Conservation (phyloP, 2,113 vertebrate species). For the Theropithecus gelada region DNA sequence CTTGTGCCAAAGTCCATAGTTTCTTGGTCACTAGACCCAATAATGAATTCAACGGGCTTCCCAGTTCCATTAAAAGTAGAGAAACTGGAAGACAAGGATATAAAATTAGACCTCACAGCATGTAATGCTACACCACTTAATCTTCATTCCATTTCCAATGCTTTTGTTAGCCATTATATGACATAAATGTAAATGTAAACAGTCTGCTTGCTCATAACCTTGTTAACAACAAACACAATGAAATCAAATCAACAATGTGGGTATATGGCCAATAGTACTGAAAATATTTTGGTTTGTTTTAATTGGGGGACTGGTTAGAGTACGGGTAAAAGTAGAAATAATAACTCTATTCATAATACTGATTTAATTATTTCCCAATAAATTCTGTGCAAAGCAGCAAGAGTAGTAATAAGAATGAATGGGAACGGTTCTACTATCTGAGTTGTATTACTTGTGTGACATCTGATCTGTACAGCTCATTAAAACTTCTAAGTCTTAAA, state of each 20-base stretch:
- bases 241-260: slow-evolving; percentile 10
- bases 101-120: background rate
- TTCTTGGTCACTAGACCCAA: background rate
- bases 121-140: background rate
- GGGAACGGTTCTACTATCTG: too few species aligned
- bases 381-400: background rate
- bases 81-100: background rate
- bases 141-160: slow-evolving; percentile 3
- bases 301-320: background rate
- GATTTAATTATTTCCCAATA: background rate
- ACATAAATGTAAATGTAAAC: slow-evolving; percentile 36
- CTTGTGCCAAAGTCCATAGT: background rate
- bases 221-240: background rate
- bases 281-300: background rate
- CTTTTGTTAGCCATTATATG: background rate
- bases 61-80: background rate
- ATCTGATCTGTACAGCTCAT: background rate
- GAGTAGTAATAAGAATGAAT: background rate
- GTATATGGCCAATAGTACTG: background rate
- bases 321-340: slow-evolving; percentile 1
- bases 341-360: background rate
- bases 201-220: slow-evolving; percentile 15
- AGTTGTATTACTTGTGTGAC: background rate
- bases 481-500: background rate
- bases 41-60: background rate